Percentiles rank a stretch among this genome's conserved stretches.
phyloP scores from a whole-genome alignment of 2,113 vertebrate genomes.

The Porphyrio hochstetteri region DNA sequence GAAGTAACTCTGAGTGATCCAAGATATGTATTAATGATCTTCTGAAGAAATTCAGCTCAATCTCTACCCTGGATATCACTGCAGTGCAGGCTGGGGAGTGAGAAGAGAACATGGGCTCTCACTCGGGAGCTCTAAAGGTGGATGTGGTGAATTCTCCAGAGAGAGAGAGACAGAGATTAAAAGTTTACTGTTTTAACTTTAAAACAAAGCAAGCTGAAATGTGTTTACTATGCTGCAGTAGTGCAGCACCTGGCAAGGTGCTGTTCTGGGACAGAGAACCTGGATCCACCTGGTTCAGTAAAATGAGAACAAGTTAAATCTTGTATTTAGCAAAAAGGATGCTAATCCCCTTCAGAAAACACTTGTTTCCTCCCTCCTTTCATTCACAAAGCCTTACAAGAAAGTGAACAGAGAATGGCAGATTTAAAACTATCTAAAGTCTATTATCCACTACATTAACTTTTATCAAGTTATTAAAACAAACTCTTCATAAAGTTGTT shows the following conservation, averaged over 20 bases:
- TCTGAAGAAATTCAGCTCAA: not conserved
- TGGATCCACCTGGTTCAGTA: not conserved
- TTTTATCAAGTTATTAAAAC: constrained; percentile 52
- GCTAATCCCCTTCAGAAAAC: not conserved
- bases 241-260: not conserved
- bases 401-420: not conserved
- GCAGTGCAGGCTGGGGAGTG: not conserved
- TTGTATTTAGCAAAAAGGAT: not conserved
- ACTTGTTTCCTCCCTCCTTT: not conserved
- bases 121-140: not conserved
- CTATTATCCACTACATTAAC: not conserved
- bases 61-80: not conserved
- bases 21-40: not conserved
- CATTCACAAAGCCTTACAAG: not conserved
- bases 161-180: not conserved
- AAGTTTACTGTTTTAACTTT: not conserved
- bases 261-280: not conserved
- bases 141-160: not conserved
- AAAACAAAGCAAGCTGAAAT: not conserved
- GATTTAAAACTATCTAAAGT: not conserved
- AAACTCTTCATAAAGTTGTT: not conserved
- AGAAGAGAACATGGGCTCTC: not conserved
- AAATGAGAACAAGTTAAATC: not conserved
- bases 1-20: not conserved
- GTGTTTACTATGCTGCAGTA: not conserved